Base-by-base conservation (phyloP, 2,888 invertebrate genomes). In the Drosophila mulleri region DNA sequence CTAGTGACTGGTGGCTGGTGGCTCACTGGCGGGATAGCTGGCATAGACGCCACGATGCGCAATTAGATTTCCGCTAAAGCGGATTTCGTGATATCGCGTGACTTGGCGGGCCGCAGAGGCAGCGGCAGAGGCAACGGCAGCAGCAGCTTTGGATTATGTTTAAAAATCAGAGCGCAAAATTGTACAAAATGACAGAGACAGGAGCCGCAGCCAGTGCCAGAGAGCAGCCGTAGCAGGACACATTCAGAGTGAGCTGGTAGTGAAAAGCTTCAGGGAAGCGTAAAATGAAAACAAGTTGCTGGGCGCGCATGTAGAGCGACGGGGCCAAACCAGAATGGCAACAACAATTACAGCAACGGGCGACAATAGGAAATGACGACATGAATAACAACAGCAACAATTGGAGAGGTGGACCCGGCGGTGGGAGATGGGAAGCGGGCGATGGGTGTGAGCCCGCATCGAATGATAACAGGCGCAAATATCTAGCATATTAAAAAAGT, bases 21-120 rank as follows among this genome's bases (percentile, higher is more conserved):
- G 52, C 50, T 14, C 26, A 44, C 50, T 14, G 32, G 32, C 11
- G 9, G 32, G 3, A 29, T 29, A 29, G 29, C 29, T 29, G 20
- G 53, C 72, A 70, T 62, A 72, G 75, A 68, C 69, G 74, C 74
- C 67, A 81, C 88, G 89, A 87, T 86, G 89, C 87, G 86, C 86
- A 87, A 87, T 87, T 87, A 87, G 89, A 87, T 89, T 89, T 87
- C 87, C 89, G 87, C 89, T 83, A 89, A 87, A 89, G 85, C 89
- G 87, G 87, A 87, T 87, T 89, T 85, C 75, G 83, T 80, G 89
- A 87, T 87, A 88, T 89, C 89, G 87, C 89, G 83, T 87, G 89
- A 87, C 89, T 89, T 75, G 81, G 67, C 80, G 75, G 76, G 75
- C 80, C 73, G 78, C 83, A 81, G 72, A 56, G 67, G 61, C 59